Base-by-base conservation (phyloP, 2,113 vertebrate genomes). In the Lates calcarifer region DNA sequence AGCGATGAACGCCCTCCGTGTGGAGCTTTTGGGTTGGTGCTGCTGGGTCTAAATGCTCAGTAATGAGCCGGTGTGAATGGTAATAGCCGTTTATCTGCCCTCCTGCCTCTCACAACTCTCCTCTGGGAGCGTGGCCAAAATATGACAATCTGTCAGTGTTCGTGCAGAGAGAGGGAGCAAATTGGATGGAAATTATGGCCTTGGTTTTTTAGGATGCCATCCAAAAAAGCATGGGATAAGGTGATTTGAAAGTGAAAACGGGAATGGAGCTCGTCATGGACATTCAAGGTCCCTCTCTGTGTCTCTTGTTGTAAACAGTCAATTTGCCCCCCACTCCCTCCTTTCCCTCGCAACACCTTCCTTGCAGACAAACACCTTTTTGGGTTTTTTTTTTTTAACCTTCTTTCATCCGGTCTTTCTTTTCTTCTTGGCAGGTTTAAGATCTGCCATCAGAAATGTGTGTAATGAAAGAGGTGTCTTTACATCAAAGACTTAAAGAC, bases 141-240 rank as follows among this genome's bases (percentile, higher is more conserved):
- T 92, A 93, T 93, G 92, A 93, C 93, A 94, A 90, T 93, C 91
- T 93, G 93, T 93, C 92, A 93, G 91, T 88, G 88, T 82, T 87
- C 90, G 82, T 69, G 86, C 88, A 73, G 91, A 84, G 91, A 85
- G 89, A 77, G 86, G 82, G 83, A 88, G 89, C 87, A 91, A 91
- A 93, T 93, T 89, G 92, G 89, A 93, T 89, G 89, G 87, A 94
- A 93, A 93, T 94, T 78, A 94, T 87, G 90, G 90, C 92, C 90
- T 88, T 88, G 82, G 85, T 83, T 90, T 92, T 92, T 93, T 83
- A 87, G 92, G 92, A 89, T 74, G 86, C 66, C 70, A 53, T 93
- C 92, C 92, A 93, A 90, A 89, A 86, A 87, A 71, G 71, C 81
- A 33, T 70, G 84, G 72, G 87, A 89, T 81, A 86, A 92, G 91